Conservation (phyloP, 2,888 invertebrate genomes). For the Nomada hirtipes region DNA sequence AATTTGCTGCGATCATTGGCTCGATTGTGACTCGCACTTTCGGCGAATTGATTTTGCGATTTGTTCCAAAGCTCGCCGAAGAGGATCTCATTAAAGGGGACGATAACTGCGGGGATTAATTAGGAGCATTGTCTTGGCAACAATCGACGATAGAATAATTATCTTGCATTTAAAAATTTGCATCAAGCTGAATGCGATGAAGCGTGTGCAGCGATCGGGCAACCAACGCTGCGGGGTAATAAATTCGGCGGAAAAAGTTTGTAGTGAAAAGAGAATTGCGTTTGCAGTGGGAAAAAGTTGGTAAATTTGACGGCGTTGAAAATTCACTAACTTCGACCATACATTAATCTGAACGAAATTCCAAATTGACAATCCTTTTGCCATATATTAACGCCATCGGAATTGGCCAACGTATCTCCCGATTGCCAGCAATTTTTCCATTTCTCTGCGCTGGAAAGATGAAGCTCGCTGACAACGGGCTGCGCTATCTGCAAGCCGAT, state of each 20-base stretch:
- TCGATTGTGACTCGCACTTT: not conserved
- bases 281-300: conserved; percentile 17
- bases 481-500: not conserved
- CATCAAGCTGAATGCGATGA: not conserved
- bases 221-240: conserved; percentile 3
- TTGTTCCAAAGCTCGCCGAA: not conserved
- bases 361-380: conserved; percentile 4
- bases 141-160: no score
- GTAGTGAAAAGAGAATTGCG: not conserved
- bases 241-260: conserved; percentile 27
- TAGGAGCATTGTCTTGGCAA: not conserved
- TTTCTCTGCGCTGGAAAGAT: not conserved
- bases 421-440: not conserved
- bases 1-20: conserved; percentile 1
- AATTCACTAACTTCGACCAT: conserved; percentile 3
- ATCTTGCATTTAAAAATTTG: no score
- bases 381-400: not conserved
- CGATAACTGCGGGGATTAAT: not conserved
- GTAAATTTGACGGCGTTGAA: conserved; percentile 26
- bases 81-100: not conserved
- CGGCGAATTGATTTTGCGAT: not conserved
- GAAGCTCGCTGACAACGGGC: not conserved
- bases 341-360: conserved; percentile 17
- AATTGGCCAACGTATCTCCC: not conserved
- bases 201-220: conserved; percentile 8